These are phyloP conservation scores for Autographa gamma DNA, from an alignment of 2,888 invertebrate genomes.

Conservation along the genomic window DNA sequence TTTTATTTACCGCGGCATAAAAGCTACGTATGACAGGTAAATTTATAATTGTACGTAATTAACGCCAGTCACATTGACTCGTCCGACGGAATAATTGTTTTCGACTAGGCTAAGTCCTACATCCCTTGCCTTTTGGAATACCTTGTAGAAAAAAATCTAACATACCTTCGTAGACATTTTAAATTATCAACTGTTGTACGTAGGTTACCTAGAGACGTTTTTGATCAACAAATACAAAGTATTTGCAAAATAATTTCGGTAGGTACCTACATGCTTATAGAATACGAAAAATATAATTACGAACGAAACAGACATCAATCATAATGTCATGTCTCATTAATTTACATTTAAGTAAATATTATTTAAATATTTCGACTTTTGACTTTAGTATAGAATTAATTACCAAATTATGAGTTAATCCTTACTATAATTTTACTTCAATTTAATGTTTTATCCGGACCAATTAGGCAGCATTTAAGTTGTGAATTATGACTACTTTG, in stretches of 20 bases:
- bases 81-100: neutral
- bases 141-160: too few relatives aligned
- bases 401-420: neutral
- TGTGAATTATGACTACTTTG: conserved; percentile 51
- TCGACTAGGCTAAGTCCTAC: neutral
- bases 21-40: neutral
- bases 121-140: neutral
- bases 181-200: too few relatives aligned
- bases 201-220: neutral
- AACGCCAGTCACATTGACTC: neutral
- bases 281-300: conserved; percentile 10
- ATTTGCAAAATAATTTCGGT: neutral
- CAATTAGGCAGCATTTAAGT: conserved; percentile 36
- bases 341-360: conserved; percentile 20
- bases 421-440: neutral
- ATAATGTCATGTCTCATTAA: conserved; percentile 16
- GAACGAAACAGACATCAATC: conserved; percentile 27
- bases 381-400: neutral
- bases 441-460: neutral
- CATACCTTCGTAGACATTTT: too few relatives aligned
- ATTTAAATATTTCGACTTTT: neutral
- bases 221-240: neutral
- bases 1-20: neutral
- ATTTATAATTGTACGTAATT: conserved; percentile 1
- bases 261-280: neutral